Base-by-base conservation (phyloP, 1,140 invertebrate genomes). In the Eulimnadia texana region DNA sequence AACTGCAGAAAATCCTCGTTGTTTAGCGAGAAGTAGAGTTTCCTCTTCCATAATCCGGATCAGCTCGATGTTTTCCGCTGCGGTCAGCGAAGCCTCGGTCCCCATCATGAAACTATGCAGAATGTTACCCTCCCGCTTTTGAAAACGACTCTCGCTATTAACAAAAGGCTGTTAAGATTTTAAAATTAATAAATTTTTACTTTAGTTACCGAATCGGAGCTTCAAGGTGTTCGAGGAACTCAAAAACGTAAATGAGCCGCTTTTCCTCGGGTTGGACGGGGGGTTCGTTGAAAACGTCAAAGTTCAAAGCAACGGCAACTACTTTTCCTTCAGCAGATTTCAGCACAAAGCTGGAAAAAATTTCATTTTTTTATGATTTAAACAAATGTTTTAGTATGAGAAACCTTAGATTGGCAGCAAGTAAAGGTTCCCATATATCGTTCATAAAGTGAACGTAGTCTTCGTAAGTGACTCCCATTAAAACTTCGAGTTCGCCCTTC, bases 401-500 rank as follows among this genome's bases (percentile, higher is more conserved):
- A 22, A 66, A 70, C 69, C 70, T 70, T 3, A 89, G 73, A 16
- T 78, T 74, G 42, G 82, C 81, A 19, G 80, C 77, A 0, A 90
- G 68, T 6, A 90, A 69, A 0, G 77, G 71, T 0, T 72, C 66
- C 88, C 86, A 90, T 2, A 86, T 74, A 19, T 74, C 72, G 11
- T 79, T 76, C 60, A 90, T 75, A 1, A 88, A 71, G 19, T 79
- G 77, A 20, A 71, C 73, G 70, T 89, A 90, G 70, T 89, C 85
- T 1, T 72, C 68, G 3, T 74, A 25, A 74, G 71, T 19, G 85
- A 80, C 27, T 81, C 78, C 13, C 80, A 80, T 59, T 78, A 81
- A 88, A 69, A 82, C 79, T 69, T 90, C 88, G 64, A 92, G 69
- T 68, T 91, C 87, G 0, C 86, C 87, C 73, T 90, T 90, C 64